phyloP scores from a whole-genome alignment of 2,888 invertebrate genomes.

The Melanostoma scalare region DNA sequence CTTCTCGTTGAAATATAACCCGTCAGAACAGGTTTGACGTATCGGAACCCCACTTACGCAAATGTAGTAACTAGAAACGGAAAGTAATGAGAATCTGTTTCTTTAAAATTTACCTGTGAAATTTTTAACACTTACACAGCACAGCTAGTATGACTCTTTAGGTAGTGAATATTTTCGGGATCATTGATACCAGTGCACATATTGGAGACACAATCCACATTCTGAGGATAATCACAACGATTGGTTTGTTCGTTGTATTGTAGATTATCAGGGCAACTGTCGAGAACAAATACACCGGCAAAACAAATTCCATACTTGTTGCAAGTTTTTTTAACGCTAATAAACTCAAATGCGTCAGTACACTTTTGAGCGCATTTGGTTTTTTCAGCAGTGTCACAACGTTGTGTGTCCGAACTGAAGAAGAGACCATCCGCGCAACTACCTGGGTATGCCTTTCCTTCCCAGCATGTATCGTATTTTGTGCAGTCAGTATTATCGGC shows the following conservation, averaged over 20 bases:
- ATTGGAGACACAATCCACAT: slow-evolving; percentile 79
- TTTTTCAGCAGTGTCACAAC: slow-evolving; percentile 74
- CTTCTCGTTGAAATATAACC: slow-evolving; percentile 76
- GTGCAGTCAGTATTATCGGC: slow-evolving; percentile 74
- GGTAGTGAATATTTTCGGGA: slow-evolving; percentile 75
- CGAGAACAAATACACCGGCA: slow-evolving; percentile 75
- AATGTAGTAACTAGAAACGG: slow-evolving; percentile 74
- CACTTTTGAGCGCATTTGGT: slow-evolving; percentile 76
- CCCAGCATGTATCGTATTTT: slow-evolving; percentile 76
- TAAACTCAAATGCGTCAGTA: slow-evolving; percentile 74
- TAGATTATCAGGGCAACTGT: slow-evolving; percentile 77
- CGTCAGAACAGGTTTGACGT: slow-evolving; percentile 75
- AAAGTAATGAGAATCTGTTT: neutral
- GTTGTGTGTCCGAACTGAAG: slow-evolving; percentile 70
- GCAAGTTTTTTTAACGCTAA: slow-evolving; percentile 78
- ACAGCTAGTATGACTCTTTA: slow-evolving; percentile 77
- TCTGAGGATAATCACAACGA: slow-evolving; percentile 79
- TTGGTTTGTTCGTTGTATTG: slow-evolving; percentile 78
- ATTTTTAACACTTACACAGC: slow-evolving; percentile 73
- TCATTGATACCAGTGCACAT: slow-evolving; percentile 77
- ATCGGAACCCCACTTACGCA: slow-evolving; percentile 77
- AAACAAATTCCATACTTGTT: slow-evolving; percentile 79
- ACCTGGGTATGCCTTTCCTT: slow-evolving; percentile 71
- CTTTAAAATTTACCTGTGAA: no score
- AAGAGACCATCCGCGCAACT: slow-evolving; percentile 69